Percentiles rank a stretch among this genome's conserved stretches.
Conservation (phyloP, 2,888 invertebrate genomes). For the Eilema sororculum region DNA sequence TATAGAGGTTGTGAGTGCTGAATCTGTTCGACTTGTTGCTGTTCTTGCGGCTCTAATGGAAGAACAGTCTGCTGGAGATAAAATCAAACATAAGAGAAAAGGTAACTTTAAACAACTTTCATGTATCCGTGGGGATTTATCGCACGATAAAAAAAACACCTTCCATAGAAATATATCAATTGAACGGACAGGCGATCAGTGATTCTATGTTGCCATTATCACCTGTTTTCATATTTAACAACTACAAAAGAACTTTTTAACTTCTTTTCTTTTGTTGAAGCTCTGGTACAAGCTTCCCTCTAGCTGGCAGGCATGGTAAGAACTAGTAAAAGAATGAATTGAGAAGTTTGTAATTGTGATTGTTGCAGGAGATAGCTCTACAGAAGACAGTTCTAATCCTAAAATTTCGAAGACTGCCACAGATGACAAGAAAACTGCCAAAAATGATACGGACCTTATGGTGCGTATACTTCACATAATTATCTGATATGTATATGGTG, state of each 20-base stretch:
- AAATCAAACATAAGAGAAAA: constrained; percentile 73
- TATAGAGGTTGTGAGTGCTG: constrained; percentile 78
- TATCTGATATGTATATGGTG: no score
- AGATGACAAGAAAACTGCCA: constrained; percentile 87
- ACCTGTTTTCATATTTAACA: no score
- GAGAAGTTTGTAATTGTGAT: not conserved
- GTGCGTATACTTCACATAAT: constrained; percentile 75
- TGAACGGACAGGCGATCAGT: no score
- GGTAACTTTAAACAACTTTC: constrained; percentile 60
- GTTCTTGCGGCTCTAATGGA: constrained; percentile 79
- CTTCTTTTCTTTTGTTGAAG: no score
- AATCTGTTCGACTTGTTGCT: constrained; percentile 76
- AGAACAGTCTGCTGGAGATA: constrained; percentile 65
- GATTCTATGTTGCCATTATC: no score
- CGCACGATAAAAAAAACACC: no score
- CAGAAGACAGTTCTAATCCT: constrained; percentile 70
- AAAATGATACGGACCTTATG: constrained; percentile 90
- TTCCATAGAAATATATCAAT: no score
- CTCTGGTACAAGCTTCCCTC: no score
- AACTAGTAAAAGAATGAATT: no score
- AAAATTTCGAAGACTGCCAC: constrained; percentile 78
- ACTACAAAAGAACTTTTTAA: no score
- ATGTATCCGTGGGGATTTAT: no score
- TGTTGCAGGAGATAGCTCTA: constrained; percentile 67
- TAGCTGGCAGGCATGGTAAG: no score